Evolutionary conservation across 2,888 invertebrate genomes (phyloP).

Genomic region (Sinotaia quadrata): DNA sequence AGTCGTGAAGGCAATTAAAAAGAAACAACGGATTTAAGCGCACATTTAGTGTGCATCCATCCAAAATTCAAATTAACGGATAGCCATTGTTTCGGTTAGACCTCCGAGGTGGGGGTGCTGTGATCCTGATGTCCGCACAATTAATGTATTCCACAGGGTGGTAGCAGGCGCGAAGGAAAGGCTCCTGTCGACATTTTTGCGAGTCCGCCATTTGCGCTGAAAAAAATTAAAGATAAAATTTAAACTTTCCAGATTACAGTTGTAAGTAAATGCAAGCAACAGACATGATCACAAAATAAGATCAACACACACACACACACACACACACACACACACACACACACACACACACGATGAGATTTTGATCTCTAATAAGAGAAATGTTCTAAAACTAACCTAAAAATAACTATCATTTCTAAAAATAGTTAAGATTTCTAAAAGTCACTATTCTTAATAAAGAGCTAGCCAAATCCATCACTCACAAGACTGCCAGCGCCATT

Average conservation of each 20-base stretch:
- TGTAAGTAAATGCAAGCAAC: no score
- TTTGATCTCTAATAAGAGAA: background rate
- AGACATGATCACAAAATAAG: no score
- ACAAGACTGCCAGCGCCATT: constrained; percentile 21
- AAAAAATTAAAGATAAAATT: no score
- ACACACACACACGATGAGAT: background rate
- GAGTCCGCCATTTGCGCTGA: background rate
- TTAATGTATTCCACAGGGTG: constrained; percentile 20
- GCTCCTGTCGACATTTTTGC: background rate
- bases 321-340: constrained; percentile 1
- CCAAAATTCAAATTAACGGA: no score
- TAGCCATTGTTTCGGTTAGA: no score
- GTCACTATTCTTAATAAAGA: background rate
- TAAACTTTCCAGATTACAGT: no score
- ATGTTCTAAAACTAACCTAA: background rate
- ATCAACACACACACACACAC: no score
- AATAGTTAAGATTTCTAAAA: background rate
- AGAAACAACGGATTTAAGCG: no score
- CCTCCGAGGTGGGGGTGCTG: background rate
- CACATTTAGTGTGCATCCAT: no score
- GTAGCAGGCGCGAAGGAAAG: constrained; percentile 16
- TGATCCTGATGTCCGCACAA: constrained; percentile 30
- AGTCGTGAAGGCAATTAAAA: no score
- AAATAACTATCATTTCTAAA: background rate
- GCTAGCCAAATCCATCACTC: background rate